Evolutionary conservation across 2,113 vertebrate genomes (phyloP).

Genomic region (Galeopterus variegatus): DNA sequence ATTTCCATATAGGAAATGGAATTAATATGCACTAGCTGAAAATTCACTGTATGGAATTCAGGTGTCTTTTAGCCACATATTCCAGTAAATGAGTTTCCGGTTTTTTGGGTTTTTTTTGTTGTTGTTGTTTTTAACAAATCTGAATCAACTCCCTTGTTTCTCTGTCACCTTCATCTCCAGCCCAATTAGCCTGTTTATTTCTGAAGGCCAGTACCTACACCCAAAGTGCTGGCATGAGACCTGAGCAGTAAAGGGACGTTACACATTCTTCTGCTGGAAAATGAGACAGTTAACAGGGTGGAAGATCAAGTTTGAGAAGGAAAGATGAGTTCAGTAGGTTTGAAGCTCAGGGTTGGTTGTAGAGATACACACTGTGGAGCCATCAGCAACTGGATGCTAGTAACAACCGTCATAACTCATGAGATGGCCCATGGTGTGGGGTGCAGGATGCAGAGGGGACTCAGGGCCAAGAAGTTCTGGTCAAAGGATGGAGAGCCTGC

Average conservation of each 20-base stretch:
- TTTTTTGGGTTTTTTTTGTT: not conserved
- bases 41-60: constrained; percentile 21
- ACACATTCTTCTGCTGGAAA: not conserved
- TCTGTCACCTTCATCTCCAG: not conserved
- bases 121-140: not conserved
- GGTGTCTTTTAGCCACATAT: constrained; percentile 22
- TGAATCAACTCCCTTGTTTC: constrained; percentile 53
- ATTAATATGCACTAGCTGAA: constrained; percentile 45
- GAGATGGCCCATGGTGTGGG: not conserved
- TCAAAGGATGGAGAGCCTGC: not conserved
- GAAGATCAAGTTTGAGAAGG: not conserved
- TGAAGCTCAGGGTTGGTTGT: not conserved
- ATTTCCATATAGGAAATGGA: constrained; percentile 56
- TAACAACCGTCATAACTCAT: not conserved
- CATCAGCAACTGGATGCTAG: not conserved
- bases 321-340: not conserved
- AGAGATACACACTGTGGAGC: fast-evolving
- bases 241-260: fast-evolving
- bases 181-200: not conserved
- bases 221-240: not conserved
- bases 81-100: not conserved
- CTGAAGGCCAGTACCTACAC: not conserved
- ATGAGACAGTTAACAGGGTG: not conserved
- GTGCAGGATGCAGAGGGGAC: not conserved
- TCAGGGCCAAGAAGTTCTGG: not conserved